phyloP scores from a whole-genome alignment of 2,113 vertebrate species.

The Ophthalmotilapia sp. region DNA sequence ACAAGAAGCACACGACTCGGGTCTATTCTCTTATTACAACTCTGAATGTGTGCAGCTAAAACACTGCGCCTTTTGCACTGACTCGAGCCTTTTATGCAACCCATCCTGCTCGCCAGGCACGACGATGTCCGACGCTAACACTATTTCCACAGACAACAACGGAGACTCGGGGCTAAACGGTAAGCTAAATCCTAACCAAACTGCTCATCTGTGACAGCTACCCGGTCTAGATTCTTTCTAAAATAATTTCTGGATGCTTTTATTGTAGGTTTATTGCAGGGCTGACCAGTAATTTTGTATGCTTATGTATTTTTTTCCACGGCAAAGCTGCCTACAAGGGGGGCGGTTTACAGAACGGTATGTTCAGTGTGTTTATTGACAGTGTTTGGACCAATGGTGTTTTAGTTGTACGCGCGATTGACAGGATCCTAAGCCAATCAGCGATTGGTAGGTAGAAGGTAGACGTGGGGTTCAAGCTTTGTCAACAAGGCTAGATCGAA shows the following conservation, averaged over 20 bases:
- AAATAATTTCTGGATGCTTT: rapidly evolving
- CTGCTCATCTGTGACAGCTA: neutral
- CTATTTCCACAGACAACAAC: slow-evolving; percentile 53
- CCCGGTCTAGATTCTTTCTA: neutral
- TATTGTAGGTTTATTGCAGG: neutral
- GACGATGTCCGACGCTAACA: slow-evolving; percentile 65
- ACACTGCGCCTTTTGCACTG: slow-evolving; percentile 2
- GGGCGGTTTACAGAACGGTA: neutral
- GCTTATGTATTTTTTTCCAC: neutral
- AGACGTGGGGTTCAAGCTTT: slow-evolving; percentile 24
- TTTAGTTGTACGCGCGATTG: neutral
- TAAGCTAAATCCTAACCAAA: slow-evolving; percentile 16
- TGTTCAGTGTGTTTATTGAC: slow-evolving; percentile 54
- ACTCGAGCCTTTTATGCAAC: slow-evolving; percentile 48
- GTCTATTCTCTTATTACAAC: neutral
- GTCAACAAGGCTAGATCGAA: slow-evolving; percentile 64
- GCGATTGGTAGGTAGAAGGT: neutral
- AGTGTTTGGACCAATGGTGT: slow-evolving; percentile 38
- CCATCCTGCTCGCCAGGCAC: slow-evolving; percentile 36
- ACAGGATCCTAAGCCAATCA: slow-evolving; percentile 33
- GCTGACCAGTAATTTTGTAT: neutral
- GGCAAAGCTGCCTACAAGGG: neutral
- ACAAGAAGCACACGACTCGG: neutral
- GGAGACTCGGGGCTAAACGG: slow-evolving; percentile 72
- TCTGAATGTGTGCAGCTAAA: slow-evolving; percentile 47